Evolutionary conservation across 2,888 invertebrate genomes (phyloP), one percentile per base, ranked within the genome.

Genomic region (Drosophila monieri): DNA sequence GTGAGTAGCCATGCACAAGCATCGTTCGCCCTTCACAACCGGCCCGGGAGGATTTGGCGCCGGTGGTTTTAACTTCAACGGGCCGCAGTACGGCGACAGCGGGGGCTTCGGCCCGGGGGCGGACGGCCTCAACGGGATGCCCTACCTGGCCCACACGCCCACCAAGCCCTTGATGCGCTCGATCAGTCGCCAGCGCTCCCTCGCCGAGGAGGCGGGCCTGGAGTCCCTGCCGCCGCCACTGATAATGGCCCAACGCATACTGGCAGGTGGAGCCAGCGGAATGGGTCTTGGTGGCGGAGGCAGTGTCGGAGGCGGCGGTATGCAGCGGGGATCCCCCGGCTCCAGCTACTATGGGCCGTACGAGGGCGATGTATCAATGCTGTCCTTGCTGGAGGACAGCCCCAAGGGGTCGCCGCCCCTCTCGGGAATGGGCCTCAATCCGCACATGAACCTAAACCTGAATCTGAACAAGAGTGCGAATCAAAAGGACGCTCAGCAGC

Each of bases 331-430:
- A 12, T n/a, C 27, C 4, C 18, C 21, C 1, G 35, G 15, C 6
- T 10, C 32, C n/a, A 47, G 4, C 39, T 73, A 57, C 39, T 86
- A 80, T 58, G 80, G 77, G 12, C 67, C 60, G 64, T 90, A 84
- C 56, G 89, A 89, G 58, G 90, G 88, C 3, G 90, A 89, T 2
- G 51, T 56, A 14, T 70, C 59, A 32, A 78, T 71, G 74, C 69
- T 76, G 37, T 10, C 15, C 12, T 27, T n/a, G 30, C n/a, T 10
- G 8, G 39, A 15, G 37, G 41, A 56, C 2, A n/a, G 10, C 3
- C 3, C 48, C 6, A 2, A 30, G 6, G 14, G 6, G 6, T 1
- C 15, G 6, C 6, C 35, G n/a, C n/a, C 35, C n/a, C 6, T 35
- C 6, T 2, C 6, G n/a, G 35, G 35, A 6, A 6, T 35, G 35